Base-by-base conservation (phyloP, 2,113 vertebrate species). In the Dasyurus viverrinus region DNA sequence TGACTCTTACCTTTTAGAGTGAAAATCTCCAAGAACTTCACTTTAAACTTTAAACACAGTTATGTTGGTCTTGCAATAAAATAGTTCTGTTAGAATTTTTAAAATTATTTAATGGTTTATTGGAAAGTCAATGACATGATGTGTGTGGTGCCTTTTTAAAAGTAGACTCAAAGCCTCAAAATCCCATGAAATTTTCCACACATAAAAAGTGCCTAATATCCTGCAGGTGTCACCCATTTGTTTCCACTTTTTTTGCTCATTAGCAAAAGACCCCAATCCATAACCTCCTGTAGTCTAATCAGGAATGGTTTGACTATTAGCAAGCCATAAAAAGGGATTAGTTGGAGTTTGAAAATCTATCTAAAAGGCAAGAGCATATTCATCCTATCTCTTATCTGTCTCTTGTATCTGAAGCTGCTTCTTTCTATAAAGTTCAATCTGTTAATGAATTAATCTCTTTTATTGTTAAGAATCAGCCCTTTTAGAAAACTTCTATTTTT, bases 91-190 rank as follows among this genome's bases (percentile, higher is more conserved):
- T 94, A 97, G 95, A 76, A 97, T 96, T 98, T 42, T 97, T 95
- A 96, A 96, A 96, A 91, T 90, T 94, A 96, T 97, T 98, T 96
- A 97, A 97, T 97, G 93, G 95, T 96, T 97, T 98, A 98, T 97
- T 97, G 96, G 95, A 97, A 98, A 98, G 96, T 97, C 97, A 98
- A 96, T 97, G 94, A 94, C 92, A 95, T 98, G 97, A 96, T 94
- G 90, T 98, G 96, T 95, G 93, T 97, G 96, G 96, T 97, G 68
- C 27, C 94, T 97, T 92, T 97, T 96, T 96, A 96, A 97, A 47
- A 53, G 89, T 96, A 95, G 23, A 96, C 94, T 97, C 92, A 97
- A 97, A 96, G 89, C 96, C 95, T 97, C 96, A 97, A 60, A 97
- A 98, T 98, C 97, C 89, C 54, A n/a, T 94, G 46, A 27, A 94